Conservation (phyloP, 1,140 invertebrate genomes). For the Bombus turneri region DNA sequence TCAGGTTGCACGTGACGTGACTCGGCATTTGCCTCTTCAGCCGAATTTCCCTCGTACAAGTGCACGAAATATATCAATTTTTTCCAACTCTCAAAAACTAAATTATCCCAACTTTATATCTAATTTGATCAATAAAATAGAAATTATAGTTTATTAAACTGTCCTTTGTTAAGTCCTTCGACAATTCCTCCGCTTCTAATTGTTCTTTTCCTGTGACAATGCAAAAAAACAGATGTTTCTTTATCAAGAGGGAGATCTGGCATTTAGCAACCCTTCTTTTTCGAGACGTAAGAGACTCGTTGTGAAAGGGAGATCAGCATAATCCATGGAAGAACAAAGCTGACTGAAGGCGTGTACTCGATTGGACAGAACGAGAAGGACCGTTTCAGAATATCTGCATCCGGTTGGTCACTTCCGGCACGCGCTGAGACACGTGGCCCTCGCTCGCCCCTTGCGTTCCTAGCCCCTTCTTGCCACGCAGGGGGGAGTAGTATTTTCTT, state of each 20-base stretch:
- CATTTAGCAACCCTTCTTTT: slow-evolving; percentile 51
- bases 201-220: slow-evolving; percentile 14
- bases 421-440: slow-evolving; percentile 80
- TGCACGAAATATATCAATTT: not conserved
- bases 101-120: not conserved
- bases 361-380: slow-evolving; percentile 60
- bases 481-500: slow-evolving; percentile 59
- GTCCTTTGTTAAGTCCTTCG: no score
- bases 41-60: not conserved
- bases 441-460: slow-evolving; percentile 65
- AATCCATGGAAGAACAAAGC: slow-evolving; percentile 75
- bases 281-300: slow-evolving; percentile 46
- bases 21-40: not conserved
- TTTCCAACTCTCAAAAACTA: not conserved
- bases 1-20: slow-evolving; percentile 7
- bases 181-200: not conserved
- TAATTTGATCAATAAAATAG: no score
- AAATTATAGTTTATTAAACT: no score
- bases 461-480: slow-evolving; percentile 50
- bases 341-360: slow-evolving; percentile 52
- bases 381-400: slow-evolving; percentile 80
- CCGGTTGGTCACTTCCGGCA: slow-evolving; percentile 83
- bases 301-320: slow-evolving; percentile 66
- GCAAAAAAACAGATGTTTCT: slow-evolving; percentile 55
- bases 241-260: slow-evolving; percentile 56